Percentiles rank a stretch among this genome's conserved stretches.
These are phyloP conservation scores for Eustalomyia histrio DNA, from an alignment of 2,888 invertebrate genomes.

Conservation along the genomic window DNA sequence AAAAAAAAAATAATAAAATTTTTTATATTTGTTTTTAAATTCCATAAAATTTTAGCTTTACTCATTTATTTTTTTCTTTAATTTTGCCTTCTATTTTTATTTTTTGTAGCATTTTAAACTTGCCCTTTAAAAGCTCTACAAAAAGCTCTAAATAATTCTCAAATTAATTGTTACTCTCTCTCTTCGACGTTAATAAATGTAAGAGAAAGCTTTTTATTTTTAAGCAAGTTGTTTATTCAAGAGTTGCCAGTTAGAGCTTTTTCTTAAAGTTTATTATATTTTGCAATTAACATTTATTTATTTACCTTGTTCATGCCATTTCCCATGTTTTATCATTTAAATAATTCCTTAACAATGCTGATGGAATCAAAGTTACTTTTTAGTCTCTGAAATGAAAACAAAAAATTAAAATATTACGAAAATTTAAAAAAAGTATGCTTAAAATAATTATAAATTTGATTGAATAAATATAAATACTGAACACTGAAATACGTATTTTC, in stretches of 20 bases:
- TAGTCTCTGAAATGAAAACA: conserved; percentile 25
- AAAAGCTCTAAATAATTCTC: not conserved
- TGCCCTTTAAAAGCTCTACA: not conserved
- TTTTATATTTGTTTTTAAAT: too few species aligned
- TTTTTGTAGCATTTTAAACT: too few species aligned
- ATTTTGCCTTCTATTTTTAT: too few species aligned
- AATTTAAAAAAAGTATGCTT: too few species aligned
- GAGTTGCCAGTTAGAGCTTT: conserved; percentile 1
- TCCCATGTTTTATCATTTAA: conserved; percentile 83
- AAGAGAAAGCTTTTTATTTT: not conserved
- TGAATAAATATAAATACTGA: too few species aligned
- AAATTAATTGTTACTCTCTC: not conserved
- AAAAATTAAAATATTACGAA: not conserved
- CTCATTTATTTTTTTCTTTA: too few species aligned
- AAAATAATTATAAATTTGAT: too few species aligned
- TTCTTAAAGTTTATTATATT: not conserved
- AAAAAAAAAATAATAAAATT: too few species aligned
- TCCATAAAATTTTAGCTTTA: too few species aligned
- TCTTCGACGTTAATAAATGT: not conserved
- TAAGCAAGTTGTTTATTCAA: not conserved
- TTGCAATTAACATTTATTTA: not conserved
- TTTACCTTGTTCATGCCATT: conserved; percentile 95
- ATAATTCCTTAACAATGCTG: conserved; percentile 22
- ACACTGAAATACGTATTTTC: too few species aligned
- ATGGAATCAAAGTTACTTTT: not conserved